Evolutionary conservation across 2,888 invertebrate genomes (phyloP).

Genomic region (Troides helena): DNA sequence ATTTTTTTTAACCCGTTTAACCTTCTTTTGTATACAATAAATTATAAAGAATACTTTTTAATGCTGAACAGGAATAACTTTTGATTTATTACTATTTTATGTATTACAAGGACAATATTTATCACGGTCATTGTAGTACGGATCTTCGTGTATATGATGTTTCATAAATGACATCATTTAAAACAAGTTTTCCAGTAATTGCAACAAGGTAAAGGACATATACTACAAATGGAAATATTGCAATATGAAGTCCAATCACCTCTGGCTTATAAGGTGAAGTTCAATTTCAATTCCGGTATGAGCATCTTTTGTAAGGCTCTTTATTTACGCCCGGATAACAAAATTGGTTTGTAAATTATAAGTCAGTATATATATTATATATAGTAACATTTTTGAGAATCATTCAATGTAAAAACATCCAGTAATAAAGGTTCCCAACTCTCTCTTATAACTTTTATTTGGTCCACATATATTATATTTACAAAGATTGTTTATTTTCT

Average conservation of each 20-base stretch:
- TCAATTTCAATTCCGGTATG: neutral
- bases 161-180: neutral
- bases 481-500: too few species aligned
- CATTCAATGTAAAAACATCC: too few species aligned
- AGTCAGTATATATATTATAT: neutral
- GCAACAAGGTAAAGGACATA: slow-evolving; percentile 13
- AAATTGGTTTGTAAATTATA: neutral
- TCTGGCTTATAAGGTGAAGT: slow-evolving; percentile 6
- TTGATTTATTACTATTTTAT: neutral
- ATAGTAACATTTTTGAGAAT: neutral
- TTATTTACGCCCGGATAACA: neutral
- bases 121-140: neutral
- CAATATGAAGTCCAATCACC: slow-evolving; percentile 13
- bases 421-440: too few species aligned
- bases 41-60: too few species aligned
- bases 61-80: too few species aligned
- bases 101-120: neutral
- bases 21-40: too few species aligned
- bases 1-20: too few species aligned
- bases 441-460: too few species aligned
- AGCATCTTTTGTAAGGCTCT: neutral
- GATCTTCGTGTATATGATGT: neutral
- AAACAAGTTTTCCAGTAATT: slow-evolving; percentile 12
- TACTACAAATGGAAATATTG: slow-evolving; percentile 5
- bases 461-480: too few species aligned